Percentiles rank a stretch among this genome's conserved stretches.
Evolutionary conservation across 1,140 invertebrate species (phyloP).

Genomic region (Aphaenogaster ashmeadi): DNA sequence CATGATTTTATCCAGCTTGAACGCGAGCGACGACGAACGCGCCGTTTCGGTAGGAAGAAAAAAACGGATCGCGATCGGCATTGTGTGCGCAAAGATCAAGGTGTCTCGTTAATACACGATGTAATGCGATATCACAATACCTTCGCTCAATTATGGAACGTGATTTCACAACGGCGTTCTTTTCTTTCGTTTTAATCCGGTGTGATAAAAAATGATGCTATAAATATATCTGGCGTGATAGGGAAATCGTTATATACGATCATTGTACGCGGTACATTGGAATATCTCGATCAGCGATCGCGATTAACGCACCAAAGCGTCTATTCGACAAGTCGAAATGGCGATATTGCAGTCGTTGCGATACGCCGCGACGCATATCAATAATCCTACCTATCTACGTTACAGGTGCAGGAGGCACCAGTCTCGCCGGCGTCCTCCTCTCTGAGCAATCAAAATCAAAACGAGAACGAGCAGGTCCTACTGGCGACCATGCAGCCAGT

Average conservation of each 20-base stretch:
- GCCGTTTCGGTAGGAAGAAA: not conserved
- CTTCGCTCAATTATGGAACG: slow-evolving; percentile 8
- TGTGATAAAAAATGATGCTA: not conserved
- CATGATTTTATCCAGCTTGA: slow-evolving; percentile 27
- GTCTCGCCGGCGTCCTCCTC: slow-evolving; percentile 86
- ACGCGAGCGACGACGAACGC: not conserved
- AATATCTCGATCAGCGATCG: slow-evolving; percentile 5
- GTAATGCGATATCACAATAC: slow-evolving; percentile 4
- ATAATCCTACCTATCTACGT: slow-evolving; percentile 7
- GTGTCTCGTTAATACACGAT: slow-evolving; percentile 17
- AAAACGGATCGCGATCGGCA: not conserved
- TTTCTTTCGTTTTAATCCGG: slow-evolving; percentile 1
- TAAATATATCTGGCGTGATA: not conserved
- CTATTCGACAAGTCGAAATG: not conserved
- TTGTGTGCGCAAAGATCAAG: slow-evolving; percentile 54
- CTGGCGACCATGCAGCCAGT: slow-evolving; percentile 93
- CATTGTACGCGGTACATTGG: not conserved
- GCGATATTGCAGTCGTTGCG: not conserved
- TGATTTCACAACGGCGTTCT: slow-evolving; percentile 5
- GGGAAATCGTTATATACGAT: slow-evolving; percentile 5
- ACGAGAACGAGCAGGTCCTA: slow-evolving; percentile 89
- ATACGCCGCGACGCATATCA: not conserved
- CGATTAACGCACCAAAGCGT: not conserved
- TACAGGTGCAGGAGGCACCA: slow-evolving; percentile 84
- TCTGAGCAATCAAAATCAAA: slow-evolving; percentile 85